phyloP scores from a whole-genome alignment of 2,888 invertebrate genomes.

The Kuschelorhynchus macadamiae region DNA sequence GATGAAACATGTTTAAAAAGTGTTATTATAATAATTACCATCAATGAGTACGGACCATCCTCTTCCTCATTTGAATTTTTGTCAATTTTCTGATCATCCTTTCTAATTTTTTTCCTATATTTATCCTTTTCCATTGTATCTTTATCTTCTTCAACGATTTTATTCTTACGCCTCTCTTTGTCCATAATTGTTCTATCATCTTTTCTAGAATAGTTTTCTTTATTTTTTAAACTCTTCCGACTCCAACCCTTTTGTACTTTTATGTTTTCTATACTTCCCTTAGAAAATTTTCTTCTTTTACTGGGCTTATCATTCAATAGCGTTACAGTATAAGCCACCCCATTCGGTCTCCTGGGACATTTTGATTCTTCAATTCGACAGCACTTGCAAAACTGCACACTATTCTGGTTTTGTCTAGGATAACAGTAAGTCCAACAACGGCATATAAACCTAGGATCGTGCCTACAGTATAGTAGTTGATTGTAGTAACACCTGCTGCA shows the following conservation, averaged over 20 bases:
- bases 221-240: constrained; percentile 21
- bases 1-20: too few relatives aligned
- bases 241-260: constrained; percentile 31
- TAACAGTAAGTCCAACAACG: constrained; percentile 18
- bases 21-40: too few relatives aligned
- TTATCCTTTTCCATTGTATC: too few relatives aligned
- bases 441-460: constrained; percentile 2
- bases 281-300: neutral
- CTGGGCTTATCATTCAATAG: neutral
- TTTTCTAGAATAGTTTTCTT: constrained; percentile 47
- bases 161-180: constrained; percentile 19
- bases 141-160: neutral
- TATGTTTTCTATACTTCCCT: neutral
- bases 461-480: constrained; percentile 1
- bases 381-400: constrained; percentile 8
- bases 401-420: neutral
- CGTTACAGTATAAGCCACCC: constrained; percentile 20
- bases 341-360: neutral
- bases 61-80: too few relatives aligned
- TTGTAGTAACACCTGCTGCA: constrained; percentile 32
- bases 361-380: constrained; percentile 7
- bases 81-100: too few relatives aligned
- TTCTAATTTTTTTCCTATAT: too few relatives aligned
- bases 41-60: too few relatives aligned
- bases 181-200: constrained; percentile 16